Base-by-base conservation (phyloP, 1,140 invertebrate species). In the Drosophila pallidifrons region DNA sequence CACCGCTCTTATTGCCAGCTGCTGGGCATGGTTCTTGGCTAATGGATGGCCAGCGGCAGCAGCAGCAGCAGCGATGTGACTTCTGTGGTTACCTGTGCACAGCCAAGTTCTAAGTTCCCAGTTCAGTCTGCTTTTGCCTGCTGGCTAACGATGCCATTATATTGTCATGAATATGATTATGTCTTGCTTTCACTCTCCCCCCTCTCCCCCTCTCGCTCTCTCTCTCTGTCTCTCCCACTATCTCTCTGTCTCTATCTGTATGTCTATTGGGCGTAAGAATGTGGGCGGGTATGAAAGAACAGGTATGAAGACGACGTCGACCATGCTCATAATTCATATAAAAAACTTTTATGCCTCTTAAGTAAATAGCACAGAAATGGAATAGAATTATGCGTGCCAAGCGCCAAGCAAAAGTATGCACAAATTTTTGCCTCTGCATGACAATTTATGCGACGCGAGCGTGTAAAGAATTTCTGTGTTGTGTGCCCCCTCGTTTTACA, bases 141-240 rank as follows among this genome's bases (percentile, higher is more conserved):
- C 32, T 43, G 11, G 54, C 46, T 86, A 85, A 86, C 82, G 82
- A 86, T 81, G 82, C 75, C 82, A 86, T 86, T 86, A 86, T 69
- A 75, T 86, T 86, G 82, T 86, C 82, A 81, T 86, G 82, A 86
- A 86, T 86, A 81, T 86, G 82, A 86, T 86, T 85, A 85, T 72
- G 77, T 28, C 47, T 15, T 11, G 28, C n/a, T 15, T 5, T 15
- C 35, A 1, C 20, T 28, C 47, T 10, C 20, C 6, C 20, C 20
- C 20, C 20, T 25, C n/a, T n/a, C n/a, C n/a, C n/a, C n/a, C n/a
- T n/a, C n/a, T n/a, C n/a, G n/a, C 20, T 20, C 20, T 3, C 3
- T 25, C 47, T 28, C 10, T 28, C 11, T 16, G 3, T 16, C 13
- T 46, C 45, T 13, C 2, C 6, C 13, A 5, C 45, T 5, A 6